Conservation (phyloP, 2,113 vertebrate species). For the Cygnus buccinator region DNA sequence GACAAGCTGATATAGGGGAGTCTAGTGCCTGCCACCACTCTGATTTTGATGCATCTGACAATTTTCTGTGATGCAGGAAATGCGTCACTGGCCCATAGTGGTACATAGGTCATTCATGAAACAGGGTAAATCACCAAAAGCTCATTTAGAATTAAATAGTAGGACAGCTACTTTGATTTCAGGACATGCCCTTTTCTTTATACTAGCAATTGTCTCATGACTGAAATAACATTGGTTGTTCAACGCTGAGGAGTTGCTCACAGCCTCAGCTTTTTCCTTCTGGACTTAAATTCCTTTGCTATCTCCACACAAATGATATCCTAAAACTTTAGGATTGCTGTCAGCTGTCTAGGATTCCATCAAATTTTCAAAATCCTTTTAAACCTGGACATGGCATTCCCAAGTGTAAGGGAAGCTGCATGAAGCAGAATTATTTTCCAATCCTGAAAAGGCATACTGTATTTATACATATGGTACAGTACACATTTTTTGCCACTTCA, state of each 20-base stretch:
- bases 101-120: not conserved
- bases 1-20: not conserved
- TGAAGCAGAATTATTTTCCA: slow-evolving; percentile 18
- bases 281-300: not conserved
- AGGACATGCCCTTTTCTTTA: not conserved
- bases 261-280: not conserved
- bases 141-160: not conserved
- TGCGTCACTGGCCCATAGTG: not conserved
- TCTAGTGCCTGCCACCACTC: not conserved
- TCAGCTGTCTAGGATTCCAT: not conserved
- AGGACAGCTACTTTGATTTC: not conserved
- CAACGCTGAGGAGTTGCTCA: not conserved
- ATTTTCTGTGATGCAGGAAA: not conserved
- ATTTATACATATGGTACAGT: slow-evolving; percentile 17
- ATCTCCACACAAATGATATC: not conserved
- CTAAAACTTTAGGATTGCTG: slow-evolving; percentile 1
- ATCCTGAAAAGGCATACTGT: slow-evolving; percentile 23
- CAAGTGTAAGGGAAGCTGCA: slow-evolving; percentile 13
- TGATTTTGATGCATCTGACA: not conserved
- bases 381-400: not conserved
- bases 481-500: slow-evolving; percentile 31
- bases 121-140: not conserved
- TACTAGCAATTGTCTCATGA: not conserved
- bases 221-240: slow-evolving; percentile 9
- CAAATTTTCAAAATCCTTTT: slow-evolving; percentile 4